A percentile compares a stretch with the other conserved stretches of the same genome.
These are phyloP conservation scores for Siniperca knerii DNA, from an alignment of 2,113 vertebrate genomes.

Conservation along the genomic window DNA sequence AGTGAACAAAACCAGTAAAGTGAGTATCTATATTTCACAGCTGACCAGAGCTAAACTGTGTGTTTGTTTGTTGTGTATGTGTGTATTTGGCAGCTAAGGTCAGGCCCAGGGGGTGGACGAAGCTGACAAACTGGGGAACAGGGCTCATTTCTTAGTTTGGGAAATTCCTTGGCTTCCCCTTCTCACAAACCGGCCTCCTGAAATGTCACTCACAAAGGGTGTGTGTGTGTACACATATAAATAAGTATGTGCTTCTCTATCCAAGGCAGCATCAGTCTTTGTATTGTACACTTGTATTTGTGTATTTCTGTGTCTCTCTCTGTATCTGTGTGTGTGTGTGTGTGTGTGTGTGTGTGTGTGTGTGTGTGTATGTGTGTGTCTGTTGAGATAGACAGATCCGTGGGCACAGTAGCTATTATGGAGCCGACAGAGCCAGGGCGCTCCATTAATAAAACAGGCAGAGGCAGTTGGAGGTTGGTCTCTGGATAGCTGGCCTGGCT, in stretches of 20 bases:
- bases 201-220: conserved; percentile 1
- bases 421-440: conserved; percentile 54
- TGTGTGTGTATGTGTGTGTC: conserved; percentile 25
- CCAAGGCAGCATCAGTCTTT: conserved; percentile 14
- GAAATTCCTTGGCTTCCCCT: conserved; percentile 30
- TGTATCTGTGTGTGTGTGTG: conserved; percentile 9
- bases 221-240: neutral
- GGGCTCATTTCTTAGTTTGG: conserved; percentile 27
- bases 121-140: conserved; percentile 35
- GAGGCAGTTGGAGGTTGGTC: conserved; percentile 68
- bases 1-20: conserved; percentile 10
- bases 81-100: conserved; percentile 28
- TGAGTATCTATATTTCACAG: conserved; percentile 20
- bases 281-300: conserved; percentile 14
- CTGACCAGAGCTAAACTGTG: neutral
- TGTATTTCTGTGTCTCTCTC: conserved; percentile 14
- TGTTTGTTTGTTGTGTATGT: neutral
- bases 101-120: conserved; percentile 21
- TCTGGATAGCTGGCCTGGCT: conserved; percentile 65
- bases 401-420: conserved; percentile 71
- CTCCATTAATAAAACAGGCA: conserved; percentile 82
- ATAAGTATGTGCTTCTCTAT: conserved; percentile 20
- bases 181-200: conserved; percentile 16
- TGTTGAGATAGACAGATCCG: conserved; percentile 58
- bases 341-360: conserved; percentile 19